Percentiles rank a stretch among this genome's conserved stretches.
Evolutionary conservation across 2,888 invertebrate species (phyloP).

Genomic region (Isotomurus palustris): DNA sequence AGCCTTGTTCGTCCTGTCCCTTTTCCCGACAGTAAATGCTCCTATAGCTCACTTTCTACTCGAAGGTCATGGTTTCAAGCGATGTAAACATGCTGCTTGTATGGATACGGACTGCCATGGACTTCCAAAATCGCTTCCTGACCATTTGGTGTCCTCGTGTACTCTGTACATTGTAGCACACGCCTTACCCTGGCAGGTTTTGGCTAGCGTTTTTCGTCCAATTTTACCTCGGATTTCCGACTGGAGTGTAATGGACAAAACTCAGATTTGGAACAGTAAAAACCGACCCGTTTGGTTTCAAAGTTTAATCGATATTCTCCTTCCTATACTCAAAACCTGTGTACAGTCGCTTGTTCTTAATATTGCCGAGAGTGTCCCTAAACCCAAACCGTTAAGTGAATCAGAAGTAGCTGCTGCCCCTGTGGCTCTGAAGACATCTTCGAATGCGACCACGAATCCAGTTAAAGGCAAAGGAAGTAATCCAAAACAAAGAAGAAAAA

Average conservation of each 20-base stretch:
- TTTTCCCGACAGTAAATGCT: constrained; percentile 41
- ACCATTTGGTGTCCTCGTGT: constrained; percentile 41
- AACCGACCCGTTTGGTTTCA: constrained; percentile 46
- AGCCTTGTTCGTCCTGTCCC: constrained; percentile 32
- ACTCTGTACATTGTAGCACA: constrained; percentile 41
- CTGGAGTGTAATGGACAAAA: constrained; percentile 45
- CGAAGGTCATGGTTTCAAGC: constrained; percentile 43
- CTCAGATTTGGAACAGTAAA: constrained; percentile 45
- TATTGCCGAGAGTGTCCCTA: constrained; percentile 21
- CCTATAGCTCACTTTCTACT: constrained; percentile 41
- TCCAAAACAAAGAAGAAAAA: constrained; percentile 5
- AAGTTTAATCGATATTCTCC: constrained; percentile 40
- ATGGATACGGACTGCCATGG: constrained; percentile 43
- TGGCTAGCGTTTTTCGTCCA: constrained; percentile 37
- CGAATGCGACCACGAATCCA: not conserved
- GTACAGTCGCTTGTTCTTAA: constrained; percentile 44
- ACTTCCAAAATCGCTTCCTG: constrained; percentile 40
- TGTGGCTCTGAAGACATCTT: too few species aligned
- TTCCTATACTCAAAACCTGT: constrained; percentile 45
- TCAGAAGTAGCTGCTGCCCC: too few species aligned
- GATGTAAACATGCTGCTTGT: constrained; percentile 42
- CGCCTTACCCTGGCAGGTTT: constrained; percentile 31
- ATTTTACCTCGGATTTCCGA: constrained; percentile 38
- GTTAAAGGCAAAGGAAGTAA: not conserved
- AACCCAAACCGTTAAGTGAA: constrained; percentile 13